Conservation (phyloP, 2,888 invertebrate genomes). For the Heliconius ismenius region DNA sequence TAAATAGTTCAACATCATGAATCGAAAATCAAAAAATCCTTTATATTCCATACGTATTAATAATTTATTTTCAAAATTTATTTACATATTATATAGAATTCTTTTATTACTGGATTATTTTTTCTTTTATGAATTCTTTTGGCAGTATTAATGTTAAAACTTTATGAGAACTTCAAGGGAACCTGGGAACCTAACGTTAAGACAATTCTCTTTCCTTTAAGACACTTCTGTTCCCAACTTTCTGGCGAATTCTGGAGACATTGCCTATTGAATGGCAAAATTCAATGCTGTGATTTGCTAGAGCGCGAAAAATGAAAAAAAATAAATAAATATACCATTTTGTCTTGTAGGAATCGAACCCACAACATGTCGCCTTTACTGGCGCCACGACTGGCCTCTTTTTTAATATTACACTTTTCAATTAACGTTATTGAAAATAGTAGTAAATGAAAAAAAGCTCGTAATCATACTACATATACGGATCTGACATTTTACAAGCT, state of each 20-base stretch:
- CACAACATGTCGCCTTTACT: too few species aligned
- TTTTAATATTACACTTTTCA: neutral
- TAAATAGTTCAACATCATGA: neutral
- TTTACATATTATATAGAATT: neutral
- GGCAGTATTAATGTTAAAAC: neutral
- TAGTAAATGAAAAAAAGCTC: neutral
- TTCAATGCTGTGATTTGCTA: too few species aligned
- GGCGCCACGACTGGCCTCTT: neutral
- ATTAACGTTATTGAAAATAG: slow-evolving; percentile 5
- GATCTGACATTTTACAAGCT: slow-evolving; percentile 6
- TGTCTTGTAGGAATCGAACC: too few species aligned
- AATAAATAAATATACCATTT: too few species aligned
- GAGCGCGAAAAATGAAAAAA: too few species aligned
- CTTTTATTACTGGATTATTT: neutral
- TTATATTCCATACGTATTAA: neutral
- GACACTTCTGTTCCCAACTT: too few species aligned
- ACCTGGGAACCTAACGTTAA: too few species aligned
- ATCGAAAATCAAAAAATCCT: neutral
- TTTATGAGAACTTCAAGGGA: too few species aligned
- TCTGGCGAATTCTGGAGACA: too few species aligned
- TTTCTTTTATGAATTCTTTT: too few species aligned
- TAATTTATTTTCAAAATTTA: neutral
- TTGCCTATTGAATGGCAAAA: too few species aligned
- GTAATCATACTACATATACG: neutral
- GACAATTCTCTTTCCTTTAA: too few species aligned